Evolutionary conservation across 1,140 invertebrate species (phyloP).

Genomic region (Ptiloglossa arizonensis): DNA sequence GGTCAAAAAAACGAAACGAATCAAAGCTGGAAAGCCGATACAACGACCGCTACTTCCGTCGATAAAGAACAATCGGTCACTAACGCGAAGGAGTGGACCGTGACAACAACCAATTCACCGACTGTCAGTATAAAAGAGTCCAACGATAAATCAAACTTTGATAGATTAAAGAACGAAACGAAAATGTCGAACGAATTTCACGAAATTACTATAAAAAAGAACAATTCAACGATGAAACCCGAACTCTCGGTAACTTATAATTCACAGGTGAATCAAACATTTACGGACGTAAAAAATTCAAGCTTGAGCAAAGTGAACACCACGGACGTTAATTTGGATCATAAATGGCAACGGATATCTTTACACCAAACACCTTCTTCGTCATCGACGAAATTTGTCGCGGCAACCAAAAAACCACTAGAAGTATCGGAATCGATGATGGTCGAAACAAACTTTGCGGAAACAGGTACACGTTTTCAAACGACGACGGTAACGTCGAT

Average conservation of each 20-base stretch:
- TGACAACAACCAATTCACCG: neutral
- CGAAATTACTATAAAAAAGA: neutral
- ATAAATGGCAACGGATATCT: slow-evolving; percentile 28
- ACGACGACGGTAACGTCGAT: neutral
- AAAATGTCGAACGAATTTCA: too few species aligned
- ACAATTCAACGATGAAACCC: neutral
- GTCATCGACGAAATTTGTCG: neutral
- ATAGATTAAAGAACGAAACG: neutral
- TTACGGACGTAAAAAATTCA: neutral
- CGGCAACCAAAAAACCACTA: neutral
- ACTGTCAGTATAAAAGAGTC: neutral
- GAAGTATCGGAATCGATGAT: neutral
- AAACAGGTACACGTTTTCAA: neutral
- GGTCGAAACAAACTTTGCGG: neutral
- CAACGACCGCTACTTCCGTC: too few species aligned
- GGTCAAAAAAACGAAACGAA: neutral
- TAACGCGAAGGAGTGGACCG: too few species aligned
- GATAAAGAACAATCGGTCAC: too few species aligned
- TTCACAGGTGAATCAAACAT: neutral
- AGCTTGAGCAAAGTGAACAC: neutral
- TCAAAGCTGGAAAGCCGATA: too few species aligned
- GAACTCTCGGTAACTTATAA: neutral
- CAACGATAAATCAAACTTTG: neutral
- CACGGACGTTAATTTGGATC: neutral
- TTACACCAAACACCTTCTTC: neutral